Evolutionary conservation across 2,888 invertebrate species (phyloP).

Genomic region (Lasioglossum malachurum): DNA sequence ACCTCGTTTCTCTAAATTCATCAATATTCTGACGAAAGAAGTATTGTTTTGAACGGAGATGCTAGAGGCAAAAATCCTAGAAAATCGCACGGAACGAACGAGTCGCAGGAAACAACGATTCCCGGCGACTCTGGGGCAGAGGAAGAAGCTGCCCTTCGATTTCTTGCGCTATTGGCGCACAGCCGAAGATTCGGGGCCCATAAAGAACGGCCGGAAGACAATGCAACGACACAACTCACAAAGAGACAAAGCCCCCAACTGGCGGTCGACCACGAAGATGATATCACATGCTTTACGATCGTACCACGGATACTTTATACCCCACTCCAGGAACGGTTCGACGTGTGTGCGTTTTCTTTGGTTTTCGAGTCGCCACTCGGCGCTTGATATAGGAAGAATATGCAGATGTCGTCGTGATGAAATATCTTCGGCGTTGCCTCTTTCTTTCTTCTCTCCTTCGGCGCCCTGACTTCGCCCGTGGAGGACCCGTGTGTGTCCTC

Average conservation of each 20-base stretch:
- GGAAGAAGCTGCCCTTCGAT: conserved; percentile 61
- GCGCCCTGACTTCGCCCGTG: not conserved
- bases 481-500: not conserved
- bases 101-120: not conserved
- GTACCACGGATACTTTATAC: conserved; percentile 79
- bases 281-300: conserved; percentile 82
- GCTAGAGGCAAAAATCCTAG: not conserved
- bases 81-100: not conserved
- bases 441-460: not conserved
- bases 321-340: conserved; percentile 66
- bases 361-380: conserved; percentile 63
- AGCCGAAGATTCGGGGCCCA: conserved; percentile 67
- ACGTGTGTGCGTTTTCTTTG: conserved; percentile 71
- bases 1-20: not conserved
- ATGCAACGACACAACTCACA: conserved; percentile 78
- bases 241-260: conserved; percentile 78
- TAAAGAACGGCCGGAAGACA: conserved; percentile 78
- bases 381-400: conserved; percentile 73
- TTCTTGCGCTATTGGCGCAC: conserved; percentile 71
- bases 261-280: conserved; percentile 77
- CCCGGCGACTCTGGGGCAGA: conserved; percentile 13
- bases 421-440: conserved; percentile 68
- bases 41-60: not conserved
- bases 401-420: conserved; percentile 76
- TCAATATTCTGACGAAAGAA: not conserved